phyloP scores from a whole-genome alignment of 1,140 invertebrate species.

The Hyposmocoma kahamanoa region DNA sequence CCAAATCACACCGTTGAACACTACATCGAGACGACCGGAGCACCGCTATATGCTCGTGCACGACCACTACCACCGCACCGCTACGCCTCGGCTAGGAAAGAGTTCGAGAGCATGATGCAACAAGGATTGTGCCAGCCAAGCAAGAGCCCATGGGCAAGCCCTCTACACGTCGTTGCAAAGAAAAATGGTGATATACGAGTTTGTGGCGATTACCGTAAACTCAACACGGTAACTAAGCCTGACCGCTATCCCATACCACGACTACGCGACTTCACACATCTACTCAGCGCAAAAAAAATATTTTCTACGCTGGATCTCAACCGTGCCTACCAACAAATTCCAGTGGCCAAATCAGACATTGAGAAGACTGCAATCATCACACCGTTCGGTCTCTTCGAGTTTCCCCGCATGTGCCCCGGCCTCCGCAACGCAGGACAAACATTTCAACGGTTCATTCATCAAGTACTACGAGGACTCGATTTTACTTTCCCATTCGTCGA shows the following conservation, averaged over 20 bases:
- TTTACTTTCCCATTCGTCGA: neutral
- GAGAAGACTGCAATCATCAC: conserved; percentile 43
- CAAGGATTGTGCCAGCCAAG: conserved; percentile 7
- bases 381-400: conserved; percentile 24
- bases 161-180: conserved; percentile 49
- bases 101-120: conserved; percentile 7
- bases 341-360: conserved; percentile 29
- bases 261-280: conserved; percentile 22
- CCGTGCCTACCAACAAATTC: conserved; percentile 52
- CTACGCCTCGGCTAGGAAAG: conserved; percentile 1
- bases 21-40: conserved; percentile 26
- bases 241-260: conserved; percentile 41
- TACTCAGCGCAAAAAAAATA: neutral
- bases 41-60: conserved; percentile 33
- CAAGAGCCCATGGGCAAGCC: conserved; percentile 36
- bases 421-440: neutral
- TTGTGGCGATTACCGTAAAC: conserved; percentile 51
- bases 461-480: conserved; percentile 29
- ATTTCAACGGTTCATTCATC: neutral
- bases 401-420: neutral
- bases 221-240: conserved; percentile 46
- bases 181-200: conserved; percentile 36
- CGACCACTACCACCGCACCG: conserved; percentile 26
- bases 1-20: conserved; percentile 9
- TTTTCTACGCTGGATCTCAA: conserved; percentile 3